Evolutionary conservation across 2,113 vertebrate species (phyloP).

Genomic region (Halcyon malimbica): DNA sequence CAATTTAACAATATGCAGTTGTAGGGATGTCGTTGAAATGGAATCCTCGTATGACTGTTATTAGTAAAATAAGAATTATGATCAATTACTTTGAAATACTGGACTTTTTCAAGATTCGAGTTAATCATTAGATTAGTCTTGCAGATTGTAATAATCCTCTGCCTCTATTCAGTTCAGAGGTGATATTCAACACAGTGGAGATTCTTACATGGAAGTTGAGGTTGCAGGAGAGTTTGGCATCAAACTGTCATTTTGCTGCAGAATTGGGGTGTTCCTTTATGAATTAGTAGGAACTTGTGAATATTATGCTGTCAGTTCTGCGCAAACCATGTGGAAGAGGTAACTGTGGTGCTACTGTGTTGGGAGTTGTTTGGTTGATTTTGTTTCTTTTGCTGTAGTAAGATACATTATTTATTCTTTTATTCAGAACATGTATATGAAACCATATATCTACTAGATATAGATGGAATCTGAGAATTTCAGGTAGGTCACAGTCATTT

Average conservation of each 20-base stretch:
- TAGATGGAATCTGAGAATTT: not conserved
- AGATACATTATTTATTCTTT: not conserved
- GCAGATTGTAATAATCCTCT: not conserved
- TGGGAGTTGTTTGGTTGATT: not conserved
- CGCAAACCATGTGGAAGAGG: not conserved
- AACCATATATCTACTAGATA: not conserved
- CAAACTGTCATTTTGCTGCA: not conserved
- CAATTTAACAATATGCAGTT: not conserved
- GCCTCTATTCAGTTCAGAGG: not conserved
- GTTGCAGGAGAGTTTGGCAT: not conserved
- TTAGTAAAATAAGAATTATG: not conserved
- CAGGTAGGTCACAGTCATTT: not conserved
- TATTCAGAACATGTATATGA: not conserved
- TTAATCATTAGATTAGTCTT: not conserved
- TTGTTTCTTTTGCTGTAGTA: not conserved
- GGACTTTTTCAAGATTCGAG: not conserved
- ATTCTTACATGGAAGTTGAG: not conserved
- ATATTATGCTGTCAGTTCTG: not conserved
- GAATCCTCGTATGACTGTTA: not conserved
- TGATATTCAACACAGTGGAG: not conserved
- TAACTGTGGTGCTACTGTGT: not conserved
- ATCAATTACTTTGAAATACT: not conserved
- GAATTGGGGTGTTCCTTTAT: not conserved
- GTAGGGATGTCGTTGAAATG: not conserved
- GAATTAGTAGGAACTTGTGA: not conserved